Base-by-base conservation (phyloP, 2,797 vertebrate species). In the Pangasius krempfi region DNA sequence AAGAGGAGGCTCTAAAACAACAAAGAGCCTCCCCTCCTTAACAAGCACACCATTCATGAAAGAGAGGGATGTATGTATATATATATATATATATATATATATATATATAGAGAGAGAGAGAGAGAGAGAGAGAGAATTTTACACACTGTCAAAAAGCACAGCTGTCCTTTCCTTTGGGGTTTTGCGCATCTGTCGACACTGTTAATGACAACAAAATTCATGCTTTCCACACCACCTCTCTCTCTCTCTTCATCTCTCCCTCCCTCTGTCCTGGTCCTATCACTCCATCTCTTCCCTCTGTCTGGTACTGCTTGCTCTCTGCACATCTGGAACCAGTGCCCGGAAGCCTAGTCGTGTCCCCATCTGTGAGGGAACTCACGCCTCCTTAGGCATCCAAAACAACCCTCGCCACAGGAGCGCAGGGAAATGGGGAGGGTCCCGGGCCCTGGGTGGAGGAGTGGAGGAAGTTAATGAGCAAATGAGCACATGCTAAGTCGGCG, bases 341-440 rank as follows among this genome's bases (percentile, higher is more conserved):
- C 84, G 78, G 94, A 95, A 94, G 91, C 94, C 78, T 94, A 93
- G 94, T 96, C 94, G 93, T 93, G 92, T 96, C 95, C 95, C 56
- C 94, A 95, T 97, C 96, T 96, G 95, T 93, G 95, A 95, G 96
- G 95, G 95, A 95, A 92, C 93, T 68, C 54, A 56, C 18, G 80
- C 82, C 82, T 87, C 52, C 2, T 10, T 75, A 73, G 79, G 82
- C 76, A 40, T 86, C 54, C 40, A 40, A n/a, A 86, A 82, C 60
- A 27, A 70, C 40, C 56, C 86, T 87, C 81, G 9, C 76, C 90
- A 78, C 86, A 54, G 86, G 88, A 83, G 70, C 7, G 18, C 70
- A 84, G 83, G 30, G 84, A 66, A 56, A 37, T 2, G 30, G 73
- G 79, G 50, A 89, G 58, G 54, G 62, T 25, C 80, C 33, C 12